Conservation (phyloP, 1,140 invertebrate genomes). For the Cheumatopsyche charites region DNA sequence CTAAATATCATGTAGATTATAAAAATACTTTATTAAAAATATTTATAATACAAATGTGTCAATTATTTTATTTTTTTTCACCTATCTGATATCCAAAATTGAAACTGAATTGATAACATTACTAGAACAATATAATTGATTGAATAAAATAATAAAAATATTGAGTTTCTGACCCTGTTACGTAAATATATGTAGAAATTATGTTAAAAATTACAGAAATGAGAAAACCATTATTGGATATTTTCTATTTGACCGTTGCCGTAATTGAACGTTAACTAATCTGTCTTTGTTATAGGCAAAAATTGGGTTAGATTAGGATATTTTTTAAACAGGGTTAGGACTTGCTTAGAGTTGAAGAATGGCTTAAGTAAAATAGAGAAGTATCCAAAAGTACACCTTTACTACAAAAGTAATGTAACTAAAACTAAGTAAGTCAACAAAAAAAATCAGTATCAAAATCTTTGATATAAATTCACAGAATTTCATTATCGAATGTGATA, state of each 20-base stretch:
- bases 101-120: no score
- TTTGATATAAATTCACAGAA: neutral
- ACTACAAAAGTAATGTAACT: neutral
- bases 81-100: no score
- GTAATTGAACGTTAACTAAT: no score
- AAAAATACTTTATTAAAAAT: slow-evolving; percentile 26
- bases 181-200: no score
- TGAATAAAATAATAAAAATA: neutral
- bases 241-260: no score
- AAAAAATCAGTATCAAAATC: neutral
- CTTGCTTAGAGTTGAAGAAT: neutral
- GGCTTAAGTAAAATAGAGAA: neutral
- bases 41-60: slow-evolving; percentile 16
- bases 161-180: neutral
- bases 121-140: no score
- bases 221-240: no score
- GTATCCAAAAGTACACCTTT: neutral
- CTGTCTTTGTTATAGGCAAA: no score
- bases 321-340: no score
- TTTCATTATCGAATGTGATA: neutral
- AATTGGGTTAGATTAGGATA: no score
- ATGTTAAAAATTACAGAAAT: no score
- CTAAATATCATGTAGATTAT: slow-evolving; percentile 18
- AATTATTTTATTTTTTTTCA: neutral
- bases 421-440: neutral